A percentile compares a stretch with the other conserved stretches of the same genome.
Evolutionary conservation across 2,113 vertebrate genomes (phyloP).

Genomic region (Anoura caudifer): DNA sequence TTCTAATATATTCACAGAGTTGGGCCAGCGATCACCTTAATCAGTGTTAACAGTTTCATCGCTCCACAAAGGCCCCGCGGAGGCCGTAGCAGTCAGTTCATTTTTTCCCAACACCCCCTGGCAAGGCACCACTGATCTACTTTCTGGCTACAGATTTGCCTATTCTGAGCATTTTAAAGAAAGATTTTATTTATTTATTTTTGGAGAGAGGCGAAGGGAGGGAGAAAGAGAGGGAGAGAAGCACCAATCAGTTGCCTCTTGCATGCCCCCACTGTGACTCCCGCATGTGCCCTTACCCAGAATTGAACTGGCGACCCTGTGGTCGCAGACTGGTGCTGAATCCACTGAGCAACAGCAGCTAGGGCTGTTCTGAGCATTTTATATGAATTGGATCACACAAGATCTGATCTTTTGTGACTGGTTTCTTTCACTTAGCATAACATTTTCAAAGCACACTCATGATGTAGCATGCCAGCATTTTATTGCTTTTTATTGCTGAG

Average conservation of each 20-base stretch:
- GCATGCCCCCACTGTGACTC: no score
- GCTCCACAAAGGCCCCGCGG: rapidly evolving
- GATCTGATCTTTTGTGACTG: neutral
- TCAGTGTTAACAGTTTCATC: neutral
- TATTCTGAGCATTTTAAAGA: neutral
- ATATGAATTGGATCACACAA: neutral
- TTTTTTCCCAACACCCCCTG: neutral
- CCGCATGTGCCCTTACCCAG: no score
- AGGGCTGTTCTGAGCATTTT: neutral
- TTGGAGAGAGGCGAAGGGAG: no score
- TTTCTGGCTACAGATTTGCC: neutral
- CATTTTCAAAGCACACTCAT: neutral
- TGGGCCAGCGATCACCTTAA: neutral
- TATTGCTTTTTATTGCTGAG: neutral
- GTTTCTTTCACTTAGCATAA: neutral
- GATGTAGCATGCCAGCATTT: neutral
- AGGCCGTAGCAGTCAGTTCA: neutral
- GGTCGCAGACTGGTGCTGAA: no score
- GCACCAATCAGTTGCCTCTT: no score
- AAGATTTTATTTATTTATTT: no score
- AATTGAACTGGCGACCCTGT: no score
- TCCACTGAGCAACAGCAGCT: no score
- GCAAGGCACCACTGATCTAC: neutral
- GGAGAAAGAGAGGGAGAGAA: no score
- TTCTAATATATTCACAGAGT: neutral